Conservation (phyloP, 1,140 invertebrate species). For the Doryteuthis pealeii region DNA sequence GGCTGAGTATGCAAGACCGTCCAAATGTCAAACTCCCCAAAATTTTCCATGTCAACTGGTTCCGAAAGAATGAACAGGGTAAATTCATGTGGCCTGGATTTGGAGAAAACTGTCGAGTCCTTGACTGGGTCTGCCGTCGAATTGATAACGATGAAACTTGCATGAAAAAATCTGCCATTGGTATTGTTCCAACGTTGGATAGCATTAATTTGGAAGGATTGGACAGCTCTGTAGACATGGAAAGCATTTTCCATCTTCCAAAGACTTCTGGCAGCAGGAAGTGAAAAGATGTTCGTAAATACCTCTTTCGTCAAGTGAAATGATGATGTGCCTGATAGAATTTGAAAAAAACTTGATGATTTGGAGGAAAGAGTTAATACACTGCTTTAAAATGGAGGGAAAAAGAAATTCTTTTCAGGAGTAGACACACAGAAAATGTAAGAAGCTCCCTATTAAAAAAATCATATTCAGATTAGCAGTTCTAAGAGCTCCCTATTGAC, state of each 20-base stretch:
- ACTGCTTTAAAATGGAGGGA: background rate
- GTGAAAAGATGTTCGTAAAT: constrained; percentile 78
- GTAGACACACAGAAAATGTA: too few species aligned
- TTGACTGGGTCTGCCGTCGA: constrained; percentile 90
- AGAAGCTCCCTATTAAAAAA: too few species aligned
- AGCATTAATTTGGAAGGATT: constrained; percentile 48
- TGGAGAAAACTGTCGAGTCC: constrained; percentile 91
- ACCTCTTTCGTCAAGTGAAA: constrained; percentile 91
- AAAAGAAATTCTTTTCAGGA: background rate
- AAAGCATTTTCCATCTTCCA: constrained; percentile 83
- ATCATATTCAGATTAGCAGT: too few species aligned
- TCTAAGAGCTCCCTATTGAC: too few species aligned
- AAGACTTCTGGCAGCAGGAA: constrained; percentile 92
- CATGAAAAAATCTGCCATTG: constrained; percentile 50
- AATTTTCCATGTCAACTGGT: constrained; percentile 99
- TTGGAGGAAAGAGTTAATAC: constrained; percentile 40
- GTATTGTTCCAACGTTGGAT: constrained; percentile 50
- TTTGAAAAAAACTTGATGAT: constrained; percentile 44
- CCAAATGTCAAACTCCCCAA: constrained; percentile 72
- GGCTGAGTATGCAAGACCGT: constrained; percentile 78
- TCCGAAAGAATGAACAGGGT: constrained; percentile 78
- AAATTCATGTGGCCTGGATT: constrained; percentile 98
- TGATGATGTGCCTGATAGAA: constrained; percentile 44
- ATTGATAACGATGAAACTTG: constrained; percentile 70
- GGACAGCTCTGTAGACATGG: constrained; percentile 57